Evolutionary conservation across 1,140 invertebrate species (phyloP), one percentile per base, ranked within the genome.

Genomic region (Triops cancriformis): DNA sequence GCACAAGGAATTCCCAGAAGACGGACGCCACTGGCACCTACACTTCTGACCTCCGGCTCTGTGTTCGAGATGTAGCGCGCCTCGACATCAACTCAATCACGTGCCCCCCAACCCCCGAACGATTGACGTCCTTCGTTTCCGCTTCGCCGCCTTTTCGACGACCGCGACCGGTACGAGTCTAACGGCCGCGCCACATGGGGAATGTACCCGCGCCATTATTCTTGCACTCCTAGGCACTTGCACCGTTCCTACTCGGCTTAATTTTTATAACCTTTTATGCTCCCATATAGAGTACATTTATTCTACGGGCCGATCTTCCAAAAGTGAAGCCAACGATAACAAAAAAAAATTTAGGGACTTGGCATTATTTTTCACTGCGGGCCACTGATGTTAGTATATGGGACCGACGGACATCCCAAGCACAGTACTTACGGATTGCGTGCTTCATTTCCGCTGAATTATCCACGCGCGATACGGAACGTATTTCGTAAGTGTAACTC

Each of bases 81-180:
- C 51, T 64, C 51, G 51, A 64, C 51, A 64, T 64, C 51, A 64
- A 64, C 51, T 64, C 51, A 23, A 64, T 64, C 51, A 64, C 51
- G 51, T 14, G 18, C 51, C 51, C 14, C 10, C 51, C 51, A 64
- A 18, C 51, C 51, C 51, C n/a, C 51, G 51, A 64, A 64, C 51
- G 51, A 64, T 64, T 64, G 51, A 23, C 51, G 51, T 64, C 51
- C 51, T 23, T 64, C 51, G 51, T 18, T 64, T 64, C 51, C 51
- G 51, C 51, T 64, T 64, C 51, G 18, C 18, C 51, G 51, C 51
- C 51, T 64, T 41, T 51, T 43, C 75, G 75, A 51, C 75, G 75
- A 75, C 74, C 75, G 75, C 64, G 75, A 75, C 74, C 51, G 43
- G 43, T 45, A 45, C n/a, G 51, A 64, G 10, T 64, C 51, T 64